Conservation (phyloP, 2,113 vertebrate genomes). For the Calidris pugnax region DNA sequence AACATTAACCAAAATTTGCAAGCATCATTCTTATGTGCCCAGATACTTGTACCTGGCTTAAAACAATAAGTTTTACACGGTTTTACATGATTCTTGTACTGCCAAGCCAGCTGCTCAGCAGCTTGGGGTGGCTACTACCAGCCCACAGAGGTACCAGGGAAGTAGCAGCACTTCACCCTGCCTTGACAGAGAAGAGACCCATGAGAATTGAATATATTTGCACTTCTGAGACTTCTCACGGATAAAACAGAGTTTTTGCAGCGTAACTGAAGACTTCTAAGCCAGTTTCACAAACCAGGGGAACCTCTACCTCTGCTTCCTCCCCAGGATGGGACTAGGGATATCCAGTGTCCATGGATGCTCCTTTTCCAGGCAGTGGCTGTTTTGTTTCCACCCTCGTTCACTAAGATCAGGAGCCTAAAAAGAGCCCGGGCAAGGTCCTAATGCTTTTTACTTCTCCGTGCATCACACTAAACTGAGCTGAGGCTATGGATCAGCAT, state of each 20-base stretch:
- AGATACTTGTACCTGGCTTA: background rate
- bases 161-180: background rate
- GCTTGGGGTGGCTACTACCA: background rate
- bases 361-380: background rate
- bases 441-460: background rate
- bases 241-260: background rate
- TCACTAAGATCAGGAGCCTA: background rate
- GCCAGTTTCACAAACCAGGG: background rate
- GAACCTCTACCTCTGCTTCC: background rate
- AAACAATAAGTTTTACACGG: background rate
- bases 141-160: background rate
- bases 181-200: background rate
- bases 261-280: background rate
- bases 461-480: too few relatives aligned
- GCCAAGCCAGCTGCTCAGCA: background rate
- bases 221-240: background rate
- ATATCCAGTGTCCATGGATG: background rate
- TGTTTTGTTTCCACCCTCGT: background rate
- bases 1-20: background rate
- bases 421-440: background rate
- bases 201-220: background rate
- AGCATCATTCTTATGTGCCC: accelerated
- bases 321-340: background rate
- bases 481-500: background rate
- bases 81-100: background rate